A percentile compares a stretch with the other conserved stretches of the same genome.
Evolutionary conservation across 2,888 invertebrate species (phyloP).

Genomic region (Macrophya annulata): DNA sequence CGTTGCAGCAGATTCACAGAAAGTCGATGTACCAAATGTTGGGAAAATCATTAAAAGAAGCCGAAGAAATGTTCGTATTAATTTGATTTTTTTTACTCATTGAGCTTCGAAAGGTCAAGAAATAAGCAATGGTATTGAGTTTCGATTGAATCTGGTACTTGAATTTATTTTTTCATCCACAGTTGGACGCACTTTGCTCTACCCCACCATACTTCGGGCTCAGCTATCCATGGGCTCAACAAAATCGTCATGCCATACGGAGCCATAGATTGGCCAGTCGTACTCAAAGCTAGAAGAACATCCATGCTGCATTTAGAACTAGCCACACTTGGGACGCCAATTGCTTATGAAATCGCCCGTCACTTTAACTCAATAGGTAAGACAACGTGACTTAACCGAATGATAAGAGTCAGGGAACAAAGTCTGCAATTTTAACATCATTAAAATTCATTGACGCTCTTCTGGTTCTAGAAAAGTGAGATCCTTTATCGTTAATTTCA

Average conservation of each 20-base stretch:
- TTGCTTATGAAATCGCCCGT: constrained; percentile 71
- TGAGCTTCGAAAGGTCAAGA: background rate
- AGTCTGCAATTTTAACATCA: background rate
- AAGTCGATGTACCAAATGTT: constrained; percentile 65
- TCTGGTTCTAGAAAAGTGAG: background rate
- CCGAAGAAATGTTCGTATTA: constrained; percentile 67
- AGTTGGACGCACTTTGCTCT: constrained; percentile 71
- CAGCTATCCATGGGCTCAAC: constrained; percentile 65
- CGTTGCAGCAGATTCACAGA: constrained; percentile 66
- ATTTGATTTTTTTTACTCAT: background rate
- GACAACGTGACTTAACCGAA: background rate
- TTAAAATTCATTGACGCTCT: background rate
- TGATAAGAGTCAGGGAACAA: too few relatives aligned
- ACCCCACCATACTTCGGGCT: constrained; percentile 66
- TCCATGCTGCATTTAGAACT: constrained; percentile 64
- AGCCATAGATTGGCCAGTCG: constrained; percentile 65
- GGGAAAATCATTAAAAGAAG: constrained; percentile 61
- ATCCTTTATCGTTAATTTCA: background rate
- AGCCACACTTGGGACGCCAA: constrained; percentile 69
- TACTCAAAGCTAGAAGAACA: background rate
- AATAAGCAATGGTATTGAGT: background rate
- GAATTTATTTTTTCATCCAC: background rate
- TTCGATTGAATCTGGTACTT: background rate
- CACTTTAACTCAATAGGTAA: constrained; percentile 71
- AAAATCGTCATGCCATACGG: constrained; percentile 69